Base-by-base conservation (phyloP, 1,140 invertebrate species). In the Sycophila sp. region DNA sequence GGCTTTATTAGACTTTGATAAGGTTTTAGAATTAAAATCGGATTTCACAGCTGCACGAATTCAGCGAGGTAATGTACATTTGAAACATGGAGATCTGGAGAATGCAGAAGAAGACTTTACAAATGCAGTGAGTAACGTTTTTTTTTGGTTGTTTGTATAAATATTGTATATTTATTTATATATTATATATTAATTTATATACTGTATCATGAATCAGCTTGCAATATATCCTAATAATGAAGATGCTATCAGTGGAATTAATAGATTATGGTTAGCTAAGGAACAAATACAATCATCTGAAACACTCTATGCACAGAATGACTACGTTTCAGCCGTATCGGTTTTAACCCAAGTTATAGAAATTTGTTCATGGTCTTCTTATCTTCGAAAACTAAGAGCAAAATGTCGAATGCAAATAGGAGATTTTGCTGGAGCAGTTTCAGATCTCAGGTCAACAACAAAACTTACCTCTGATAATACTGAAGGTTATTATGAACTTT, bases 391-490 rank as follows among this genome's bases (percentile, higher is more conserved):
- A 83, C 88, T 96, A 28, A 84, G 98, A 56, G 93, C 96, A 0
- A 92, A 98, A 75, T 93, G 94, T 79, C 93, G 96, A 80, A 90
- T 96, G 69, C 89, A 86, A 36, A 76, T 91, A 53, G 94, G 94
- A 47, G 96, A 99, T 83, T 87, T 93, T 26, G 89, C 93, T 74
- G 92, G 93, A 69, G 98, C 98, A 10, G 94, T 99, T 68, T 90
- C 91, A 19, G 98, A 99, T 83, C 90, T 99, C 75, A 88, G 94
- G 67, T 92, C 94, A 2, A 93, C 96, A 6, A 97, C 97, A 15
- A 96, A 97, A 80, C 87, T 99, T 34, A 89, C 92, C 45, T 90
- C 93, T 62, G 98, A 99, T 85, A 96, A 97, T 79, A 98, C 96
- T 0, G 90, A 91, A 60, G 96, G 95, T 0, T 97, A 92, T 83